phyloP scores from a whole-genome alignment of 1,140 invertebrate genomes.

The Eufriesea mexicana region DNA sequence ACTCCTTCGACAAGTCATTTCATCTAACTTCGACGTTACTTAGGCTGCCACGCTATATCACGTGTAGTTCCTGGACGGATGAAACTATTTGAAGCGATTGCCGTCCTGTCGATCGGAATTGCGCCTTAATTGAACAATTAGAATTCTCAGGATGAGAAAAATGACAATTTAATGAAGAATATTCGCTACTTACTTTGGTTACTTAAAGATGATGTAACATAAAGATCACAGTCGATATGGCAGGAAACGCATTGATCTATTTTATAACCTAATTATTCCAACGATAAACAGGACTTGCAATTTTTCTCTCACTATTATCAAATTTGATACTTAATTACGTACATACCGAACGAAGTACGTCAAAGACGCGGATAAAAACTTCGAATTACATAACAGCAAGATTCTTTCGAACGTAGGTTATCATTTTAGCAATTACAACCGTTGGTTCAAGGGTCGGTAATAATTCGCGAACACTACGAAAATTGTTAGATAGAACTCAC shows the following conservation, averaged over 20 bases:
- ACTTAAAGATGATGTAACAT: too few relatives aligned
- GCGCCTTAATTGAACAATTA: neutral
- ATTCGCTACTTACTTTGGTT: too few relatives aligned
- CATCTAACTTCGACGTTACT: neutral
- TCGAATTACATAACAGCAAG: neutral
- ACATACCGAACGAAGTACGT: too few relatives aligned
- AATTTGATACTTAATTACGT: neutral
- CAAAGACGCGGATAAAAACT: neutral
- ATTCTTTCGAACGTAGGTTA: neutral
- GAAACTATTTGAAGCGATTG: neutral
- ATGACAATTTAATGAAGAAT: neutral
- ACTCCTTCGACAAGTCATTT: neutral
- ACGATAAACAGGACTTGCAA: neutral
- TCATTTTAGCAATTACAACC: neutral
- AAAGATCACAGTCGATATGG: too few relatives aligned
- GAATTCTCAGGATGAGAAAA: neutral
- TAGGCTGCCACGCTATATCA: neutral
- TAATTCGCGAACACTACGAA: neutral
- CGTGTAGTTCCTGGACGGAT: too few relatives aligned
- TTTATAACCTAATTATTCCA: neutral
- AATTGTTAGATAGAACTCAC: neutral
- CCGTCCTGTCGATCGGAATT: neutral
- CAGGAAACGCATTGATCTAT: neutral
- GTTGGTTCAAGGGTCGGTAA: neutral
- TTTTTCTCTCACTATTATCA: neutral